These are phyloP conservation scores for Tetranychus piercei DNA, from an alignment of 2,888 invertebrate species.

Conservation along the genomic window DNA sequence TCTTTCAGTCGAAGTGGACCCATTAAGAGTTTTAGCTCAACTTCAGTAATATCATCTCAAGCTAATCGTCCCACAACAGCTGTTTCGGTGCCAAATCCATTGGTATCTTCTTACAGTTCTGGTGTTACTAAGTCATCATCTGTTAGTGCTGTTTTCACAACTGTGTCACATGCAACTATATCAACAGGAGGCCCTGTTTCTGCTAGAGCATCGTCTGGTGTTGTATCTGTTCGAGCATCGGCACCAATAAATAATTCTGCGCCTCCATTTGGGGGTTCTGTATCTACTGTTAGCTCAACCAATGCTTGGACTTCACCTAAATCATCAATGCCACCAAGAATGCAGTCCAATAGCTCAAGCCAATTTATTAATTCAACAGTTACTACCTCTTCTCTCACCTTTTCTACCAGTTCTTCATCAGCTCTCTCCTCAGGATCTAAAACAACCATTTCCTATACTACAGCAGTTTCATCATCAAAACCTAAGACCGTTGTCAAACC, in stretches of 20 bases:
- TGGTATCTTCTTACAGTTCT: neutral
- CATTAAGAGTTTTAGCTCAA: slow-evolving; percentile 6
- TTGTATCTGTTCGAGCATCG: neutral
- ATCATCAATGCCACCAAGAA: neutral
- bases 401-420: slow-evolving; percentile 27
- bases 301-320: slow-evolving; percentile 6
- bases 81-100: neutral
- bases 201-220: slow-evolving; percentile 4
- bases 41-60: neutral
- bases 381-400: slow-evolving; percentile 34
- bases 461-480: slow-evolving; percentile 27
- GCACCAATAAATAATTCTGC: slow-evolving; percentile 2
- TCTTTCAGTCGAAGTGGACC: slow-evolving; percentile 1
- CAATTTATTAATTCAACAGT: neutral
- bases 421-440: slow-evolving; percentile 35
- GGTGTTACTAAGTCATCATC: slow-evolving; percentile 10
- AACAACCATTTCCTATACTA: slow-evolving; percentile 36
- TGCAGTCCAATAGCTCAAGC: neutral
- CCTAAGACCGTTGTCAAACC: slow-evolving; percentile 17
- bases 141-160: slow-evolving; percentile 7
- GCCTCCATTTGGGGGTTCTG: neutral
- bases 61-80: neutral
- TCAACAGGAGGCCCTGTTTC: neutral
- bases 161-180: neutral
- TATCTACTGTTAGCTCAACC: neutral